A percentile compares a stretch with the other conserved stretches of the same genome.
phyloP scores from a whole-genome alignment of 2,113 vertebrate species.

The Carassius gibelio region DNA sequence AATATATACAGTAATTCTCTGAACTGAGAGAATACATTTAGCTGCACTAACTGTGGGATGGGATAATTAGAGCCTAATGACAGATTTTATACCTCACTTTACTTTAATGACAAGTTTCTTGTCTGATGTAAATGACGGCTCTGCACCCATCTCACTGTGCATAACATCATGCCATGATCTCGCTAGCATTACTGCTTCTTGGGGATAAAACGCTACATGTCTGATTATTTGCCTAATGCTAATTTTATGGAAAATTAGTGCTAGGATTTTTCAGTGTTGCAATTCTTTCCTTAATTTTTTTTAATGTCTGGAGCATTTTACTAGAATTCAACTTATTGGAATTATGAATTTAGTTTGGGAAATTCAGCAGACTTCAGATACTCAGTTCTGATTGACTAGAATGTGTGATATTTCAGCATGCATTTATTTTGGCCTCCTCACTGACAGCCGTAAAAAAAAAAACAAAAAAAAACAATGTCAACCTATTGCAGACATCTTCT shows the following conservation, averaged over 20 bases:
- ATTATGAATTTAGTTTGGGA: neutral
- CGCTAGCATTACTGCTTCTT: neutral
- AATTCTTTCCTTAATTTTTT: neutral
- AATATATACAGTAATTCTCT: constrained; percentile 29
- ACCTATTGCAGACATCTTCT: neutral
- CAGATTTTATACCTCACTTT: constrained; percentile 20
- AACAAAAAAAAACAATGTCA: neutral
- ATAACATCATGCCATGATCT: neutral
- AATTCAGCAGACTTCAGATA: neutral
- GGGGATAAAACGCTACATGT: neutral
- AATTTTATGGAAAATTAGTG: neutral
- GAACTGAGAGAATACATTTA: constrained; percentile 21
- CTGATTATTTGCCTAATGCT: neutral
- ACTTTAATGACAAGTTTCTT: constrained; percentile 38
- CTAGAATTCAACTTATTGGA: neutral
- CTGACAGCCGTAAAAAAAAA: neutral
- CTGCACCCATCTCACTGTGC: neutral
- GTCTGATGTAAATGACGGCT: constrained; percentile 19
- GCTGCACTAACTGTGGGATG: constrained; percentile 4
- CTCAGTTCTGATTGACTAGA: neutral
- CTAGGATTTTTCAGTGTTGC: neutral
- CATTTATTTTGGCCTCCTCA: neutral
- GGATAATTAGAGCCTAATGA: constrained; percentile 32
- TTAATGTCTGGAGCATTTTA: neutral
- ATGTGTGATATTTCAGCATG: neutral